Base-by-base conservation (phyloP, 2,888 invertebrate genomes). In the Trachelus stipa region DNA sequence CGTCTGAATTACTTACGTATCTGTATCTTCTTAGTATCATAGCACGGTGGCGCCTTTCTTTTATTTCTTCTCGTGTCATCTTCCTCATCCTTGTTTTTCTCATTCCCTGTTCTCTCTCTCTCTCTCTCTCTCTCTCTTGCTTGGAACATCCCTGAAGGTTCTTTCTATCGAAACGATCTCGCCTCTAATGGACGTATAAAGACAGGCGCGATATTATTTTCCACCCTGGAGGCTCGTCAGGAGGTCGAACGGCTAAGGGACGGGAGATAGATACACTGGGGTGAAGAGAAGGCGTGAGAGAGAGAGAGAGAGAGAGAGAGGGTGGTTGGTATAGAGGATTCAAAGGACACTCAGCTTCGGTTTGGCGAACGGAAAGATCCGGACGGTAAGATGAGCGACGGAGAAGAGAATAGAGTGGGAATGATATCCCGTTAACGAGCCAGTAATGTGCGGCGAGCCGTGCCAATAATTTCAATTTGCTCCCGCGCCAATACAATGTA, bases 381-480 rank as follows among this genome's bases (percentile, higher is more conserved):
- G 15, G 23, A 33, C 69, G 69, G 12, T 71, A 34, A 76, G 73
- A n/a, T 56, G 56, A 56, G 23, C 15, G 40, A 40, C 56, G 31
- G 23, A 34, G 71, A 34, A 12, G 71, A 34, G 71, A 34, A 71
- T 33, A 71, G 71, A 34, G 71, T 34, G 31, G 81, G 81, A 79
- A 81, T 84, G 82, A 85, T 84, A 84, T 82, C 82, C 82, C 76
- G 83, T 81, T 88, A 87, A 88, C 85, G 87, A 87, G 87, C 83
- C 84, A 79, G 85, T 86, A 88, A 87, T 85, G 85, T 81, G 85
- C 84, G 81, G 79, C 78, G 79, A 82, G 80, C 80, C 81, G 79
- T 81, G 82, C 83, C 87, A 83, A 87, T 88, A 88, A 87, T 88
- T 88, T 88, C 85, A 86, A 83, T 84, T 84, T 83, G 69, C 83